A percentile compares a stretch with the other conserved stretches of the same genome.
These are phyloP conservation scores for Brevipalpus yothersi DNA, from an alignment of 1,140 invertebrate genomes.

Conservation along the genomic window DNA sequence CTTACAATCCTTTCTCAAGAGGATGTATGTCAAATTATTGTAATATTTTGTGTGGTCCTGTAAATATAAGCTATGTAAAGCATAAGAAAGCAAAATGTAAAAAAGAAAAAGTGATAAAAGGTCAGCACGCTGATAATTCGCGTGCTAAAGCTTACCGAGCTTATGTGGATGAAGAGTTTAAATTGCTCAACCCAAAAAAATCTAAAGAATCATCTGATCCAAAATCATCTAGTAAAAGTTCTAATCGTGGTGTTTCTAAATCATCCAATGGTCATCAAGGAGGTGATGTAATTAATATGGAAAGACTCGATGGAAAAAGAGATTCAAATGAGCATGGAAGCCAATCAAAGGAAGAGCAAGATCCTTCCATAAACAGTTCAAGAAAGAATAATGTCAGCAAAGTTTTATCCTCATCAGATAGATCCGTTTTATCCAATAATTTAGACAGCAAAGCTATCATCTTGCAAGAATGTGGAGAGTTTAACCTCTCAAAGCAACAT, in stretches of 20 bases:
- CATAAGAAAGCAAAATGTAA: background rate
- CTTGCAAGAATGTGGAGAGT: no score
- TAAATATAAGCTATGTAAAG: constrained; percentile 64
- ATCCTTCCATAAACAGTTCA: no score
- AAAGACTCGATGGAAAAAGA: background rate
- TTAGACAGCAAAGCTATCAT: no score
- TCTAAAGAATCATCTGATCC: background rate
- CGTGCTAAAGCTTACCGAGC: background rate
- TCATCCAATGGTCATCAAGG: background rate
- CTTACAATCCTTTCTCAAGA: constrained; percentile 83
- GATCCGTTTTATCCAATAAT: no score
- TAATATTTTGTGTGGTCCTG: constrained; percentile 79
- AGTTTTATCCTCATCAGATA: no score
- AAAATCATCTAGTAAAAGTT: background rate
- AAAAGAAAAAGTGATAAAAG: background rate
- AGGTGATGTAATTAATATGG: background rate
- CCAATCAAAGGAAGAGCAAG: background rate
- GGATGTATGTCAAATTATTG: constrained; percentile 84
- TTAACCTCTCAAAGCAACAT: constrained; percentile 43
- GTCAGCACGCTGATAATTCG: background rate
- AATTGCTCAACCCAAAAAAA: background rate
- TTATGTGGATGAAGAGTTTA: constrained; percentile 54
- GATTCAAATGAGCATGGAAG: background rate
- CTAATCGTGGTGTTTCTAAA: background rate
- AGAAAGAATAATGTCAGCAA: no score